Evolutionary conservation across 2,888 invertebrate species (phyloP).

Genomic region (Atethmia centrago): DNA sequence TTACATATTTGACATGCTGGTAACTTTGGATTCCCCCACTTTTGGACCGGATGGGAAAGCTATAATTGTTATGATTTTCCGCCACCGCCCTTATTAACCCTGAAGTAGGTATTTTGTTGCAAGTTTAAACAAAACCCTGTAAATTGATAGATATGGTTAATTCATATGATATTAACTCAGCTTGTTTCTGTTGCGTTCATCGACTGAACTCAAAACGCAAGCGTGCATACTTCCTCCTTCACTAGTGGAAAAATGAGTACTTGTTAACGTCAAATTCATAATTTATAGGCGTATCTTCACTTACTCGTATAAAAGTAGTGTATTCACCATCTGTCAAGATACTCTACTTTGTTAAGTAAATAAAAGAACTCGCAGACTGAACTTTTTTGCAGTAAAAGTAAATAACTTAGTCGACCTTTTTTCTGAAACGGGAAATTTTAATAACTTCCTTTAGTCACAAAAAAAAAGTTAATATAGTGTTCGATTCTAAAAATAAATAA

Average conservation of each 20-base stretch:
- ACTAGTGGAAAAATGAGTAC: constrained; percentile 8
- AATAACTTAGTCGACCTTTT: not conserved
- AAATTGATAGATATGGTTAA: not conserved
- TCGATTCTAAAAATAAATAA: constrained; percentile 6
- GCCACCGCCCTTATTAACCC: not conserved
- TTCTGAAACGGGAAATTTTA: not conserved
- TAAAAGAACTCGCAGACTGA: not conserved
- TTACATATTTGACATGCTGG: no score
- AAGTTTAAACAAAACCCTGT: not conserved
- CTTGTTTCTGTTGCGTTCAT: not conserved
- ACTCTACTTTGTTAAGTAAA: not conserved
- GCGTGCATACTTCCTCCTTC: constrained; percentile 5
- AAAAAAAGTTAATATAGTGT: not conserved
- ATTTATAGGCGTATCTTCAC: constrained; percentile 17
- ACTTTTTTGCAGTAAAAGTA: not conserved
- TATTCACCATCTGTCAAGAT: constrained; percentile 4
- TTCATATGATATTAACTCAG: not conserved
- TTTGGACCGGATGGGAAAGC: no score
- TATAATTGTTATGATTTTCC: no score
- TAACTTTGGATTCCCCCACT: no score
- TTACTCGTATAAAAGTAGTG: no score
- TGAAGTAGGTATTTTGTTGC: no score
- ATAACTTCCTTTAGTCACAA: not conserved
- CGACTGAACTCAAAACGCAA: constrained; percentile 13
- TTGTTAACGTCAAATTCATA: constrained; percentile 6